Conservation (phyloP, 2,888 invertebrate species). For the Fragum sueziense region DNA sequence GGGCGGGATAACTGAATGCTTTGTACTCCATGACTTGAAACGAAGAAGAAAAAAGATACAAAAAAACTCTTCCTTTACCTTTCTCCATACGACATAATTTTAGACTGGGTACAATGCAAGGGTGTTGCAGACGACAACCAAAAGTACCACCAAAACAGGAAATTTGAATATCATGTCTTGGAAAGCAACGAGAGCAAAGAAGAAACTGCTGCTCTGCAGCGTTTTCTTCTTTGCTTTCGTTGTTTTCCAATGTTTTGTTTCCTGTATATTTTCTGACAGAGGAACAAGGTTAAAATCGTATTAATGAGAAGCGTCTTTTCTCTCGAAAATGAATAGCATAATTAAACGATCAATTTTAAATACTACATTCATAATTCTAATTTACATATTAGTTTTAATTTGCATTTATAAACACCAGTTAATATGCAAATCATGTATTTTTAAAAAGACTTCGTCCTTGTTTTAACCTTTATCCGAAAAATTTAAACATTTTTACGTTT, state of each 20-base stretch:
- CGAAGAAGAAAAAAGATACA: no score
- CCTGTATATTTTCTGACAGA: not conserved
- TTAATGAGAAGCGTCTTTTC: slow-evolving; percentile 5
- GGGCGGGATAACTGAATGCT: no score
- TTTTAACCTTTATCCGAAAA: not conserved
- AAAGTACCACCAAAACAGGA: no score
- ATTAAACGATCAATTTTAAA: slow-evolving; percentile 25
- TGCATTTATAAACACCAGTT: slow-evolving; percentile 21
- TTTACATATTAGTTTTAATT: slow-evolving; percentile 25
- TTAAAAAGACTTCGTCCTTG: not conserved
- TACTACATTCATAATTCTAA: slow-evolving; percentile 26
- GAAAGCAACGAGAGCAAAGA: not conserved
- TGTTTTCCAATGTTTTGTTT: not conserved
- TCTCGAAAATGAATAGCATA: slow-evolving; percentile 7
- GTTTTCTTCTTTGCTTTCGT: not conserved
- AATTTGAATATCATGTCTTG: no score
- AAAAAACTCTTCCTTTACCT: no score
- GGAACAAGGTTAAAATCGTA: not conserved
- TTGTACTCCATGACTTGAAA: no score
- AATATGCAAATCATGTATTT: slow-evolving; percentile 15
- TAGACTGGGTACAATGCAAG: no score
- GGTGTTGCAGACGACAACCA: no score
- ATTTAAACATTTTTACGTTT: no score
- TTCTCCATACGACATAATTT: no score
- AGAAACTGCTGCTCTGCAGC: not conserved